Evolutionary conservation across 2,888 invertebrate genomes (phyloP).

Genomic region (Andrena trimmerana): DNA sequence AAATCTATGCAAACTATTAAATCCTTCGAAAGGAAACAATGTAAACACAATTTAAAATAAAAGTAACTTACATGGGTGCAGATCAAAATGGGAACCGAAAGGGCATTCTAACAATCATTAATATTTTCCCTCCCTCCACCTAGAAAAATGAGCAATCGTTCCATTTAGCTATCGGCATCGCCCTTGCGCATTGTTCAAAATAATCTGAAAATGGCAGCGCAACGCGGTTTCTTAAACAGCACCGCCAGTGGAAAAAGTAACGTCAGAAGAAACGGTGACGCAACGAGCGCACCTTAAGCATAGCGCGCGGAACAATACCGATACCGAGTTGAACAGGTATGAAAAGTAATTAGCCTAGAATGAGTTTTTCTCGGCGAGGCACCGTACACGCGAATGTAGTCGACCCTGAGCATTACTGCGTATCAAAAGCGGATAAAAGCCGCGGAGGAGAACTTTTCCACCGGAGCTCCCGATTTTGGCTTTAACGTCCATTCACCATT

Average conservation of each 20-base stretch:
- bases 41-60: too few relatives aligned
- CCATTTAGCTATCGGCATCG: too few relatives aligned
- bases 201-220: neutral
- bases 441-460: slow-evolving; percentile 23
- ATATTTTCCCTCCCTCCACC: too few relatives aligned
- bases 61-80: too few relatives aligned
- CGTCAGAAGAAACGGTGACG: slow-evolving; percentile 31
- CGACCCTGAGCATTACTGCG: slow-evolving; percentile 64
- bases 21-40: too few relatives aligned
- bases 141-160: too few relatives aligned
- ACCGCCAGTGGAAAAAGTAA: neutral
- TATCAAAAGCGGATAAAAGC: slow-evolving; percentile 50
- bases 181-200: neutral
- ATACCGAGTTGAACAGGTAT: slow-evolving; percentile 38
- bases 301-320: slow-evolving; percentile 35
- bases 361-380: slow-evolving; percentile 55
- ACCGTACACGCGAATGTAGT: slow-evolving; percentile 61
- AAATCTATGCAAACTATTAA: too few relatives aligned
- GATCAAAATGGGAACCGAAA: too few relatives aligned
- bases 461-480: slow-evolving; percentile 5
- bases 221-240: slow-evolving; percentile 5
- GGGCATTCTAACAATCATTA: too few relatives aligned
- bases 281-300: slow-evolving; percentile 31
- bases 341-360: slow-evolving; percentile 65
- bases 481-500: neutral